These are phyloP conservation scores for Vanessa atalanta DNA, from an alignment of 1,140 invertebrate species.

Conservation along the genomic window DNA sequence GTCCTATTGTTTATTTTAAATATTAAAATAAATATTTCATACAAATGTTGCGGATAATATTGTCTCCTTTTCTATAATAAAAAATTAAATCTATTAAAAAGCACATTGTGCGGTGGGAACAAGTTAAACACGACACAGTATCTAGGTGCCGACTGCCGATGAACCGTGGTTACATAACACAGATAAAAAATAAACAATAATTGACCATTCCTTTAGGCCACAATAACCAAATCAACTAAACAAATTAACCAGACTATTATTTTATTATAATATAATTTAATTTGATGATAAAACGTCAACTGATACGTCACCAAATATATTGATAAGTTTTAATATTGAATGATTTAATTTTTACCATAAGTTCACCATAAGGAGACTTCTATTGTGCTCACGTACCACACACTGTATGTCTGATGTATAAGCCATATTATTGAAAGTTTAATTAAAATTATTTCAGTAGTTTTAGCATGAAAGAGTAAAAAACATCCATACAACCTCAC, in stretches of 20 bases:
- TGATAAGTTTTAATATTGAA: not conserved
- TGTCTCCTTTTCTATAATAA: conserved; percentile 4
- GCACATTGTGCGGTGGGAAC: not conserved
- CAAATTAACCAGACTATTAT: no score
- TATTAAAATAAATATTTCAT: not conserved
- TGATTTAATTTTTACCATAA: not conserved
- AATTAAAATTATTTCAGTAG: no score
- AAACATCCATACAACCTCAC: no score
- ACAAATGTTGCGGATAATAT: not conserved
- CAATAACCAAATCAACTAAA: no score
- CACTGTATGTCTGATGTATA: not conserved
- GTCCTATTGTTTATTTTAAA: conserved; percentile 4
- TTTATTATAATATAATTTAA: no score
- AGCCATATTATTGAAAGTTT: no score
- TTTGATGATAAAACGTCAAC: no score
- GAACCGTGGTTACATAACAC: not conserved
- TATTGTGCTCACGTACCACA: conserved; percentile 9
- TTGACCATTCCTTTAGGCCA: no score
- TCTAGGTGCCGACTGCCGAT: not conserved
- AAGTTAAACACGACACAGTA: not conserved
- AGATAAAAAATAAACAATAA: no score
- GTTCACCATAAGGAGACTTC: not conserved
- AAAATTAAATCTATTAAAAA: not conserved
- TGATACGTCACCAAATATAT: not conserved
- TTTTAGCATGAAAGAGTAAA: no score